Evolutionary conservation across 1,140 invertebrate genomes (phyloP), one percentile per base, ranked within the genome.

Genomic region (Zaprionus kolodkinae): DNA sequence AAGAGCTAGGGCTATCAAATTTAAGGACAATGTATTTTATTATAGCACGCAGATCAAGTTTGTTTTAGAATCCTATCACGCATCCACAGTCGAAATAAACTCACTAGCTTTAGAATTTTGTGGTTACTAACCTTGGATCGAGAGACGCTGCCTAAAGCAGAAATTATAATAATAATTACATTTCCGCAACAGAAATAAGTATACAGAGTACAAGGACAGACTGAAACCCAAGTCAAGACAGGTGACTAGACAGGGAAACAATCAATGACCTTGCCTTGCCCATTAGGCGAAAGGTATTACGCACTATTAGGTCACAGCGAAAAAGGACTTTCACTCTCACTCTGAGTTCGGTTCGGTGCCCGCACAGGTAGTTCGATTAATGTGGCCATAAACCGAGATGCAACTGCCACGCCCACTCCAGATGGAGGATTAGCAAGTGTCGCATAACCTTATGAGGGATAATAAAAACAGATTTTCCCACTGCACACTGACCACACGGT

Each of bases 361-460:
- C 64, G 57, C 62, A 81, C 78, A 81, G 78, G 78, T 85, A 81
- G 82, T 59, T 65, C 64, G 50, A 78, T 80, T 85, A 84, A 84
- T 79, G 67, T 50, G 73, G 60, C 36, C 68, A 80, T 77, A 59
- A 76, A 50, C 50, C 50, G 27, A 55, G 17, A n/a, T 43, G 66
- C 61, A 65, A 30, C 50, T 45, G 27, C 55, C 36, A 15, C 25
- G n/a, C 62, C 45, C 10, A 17, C 27, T 13, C 33, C 21, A 43
- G 40, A 35, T 30, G 61, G 56, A 43, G 27, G 55, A 17, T 21
- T 48, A 17, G 59, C 63, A 48, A 54, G 50, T 66, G 63, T 72
- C 69, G 43, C 52, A 15, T 52, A 45, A 59, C 35, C 66, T 60
- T 62, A 15, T 54, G 21, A 43, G 45, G 21, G 55, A 25, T 68